phyloP scores from a whole-genome alignment of 2,113 vertebrate species.

The Pelecanoides urinatrix region DNA sequence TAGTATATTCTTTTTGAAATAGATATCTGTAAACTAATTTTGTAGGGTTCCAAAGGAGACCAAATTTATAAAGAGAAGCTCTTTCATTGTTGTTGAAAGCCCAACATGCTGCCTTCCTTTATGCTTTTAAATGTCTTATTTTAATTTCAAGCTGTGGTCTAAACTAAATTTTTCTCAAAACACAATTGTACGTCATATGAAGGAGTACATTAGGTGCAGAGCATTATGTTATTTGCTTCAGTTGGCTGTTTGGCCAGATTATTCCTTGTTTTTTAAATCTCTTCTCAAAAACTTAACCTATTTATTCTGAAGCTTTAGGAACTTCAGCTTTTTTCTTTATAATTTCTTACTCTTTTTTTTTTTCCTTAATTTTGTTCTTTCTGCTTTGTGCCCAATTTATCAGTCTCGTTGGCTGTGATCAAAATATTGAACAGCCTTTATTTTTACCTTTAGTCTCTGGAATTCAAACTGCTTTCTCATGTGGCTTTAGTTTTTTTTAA shows the following conservation, averaged over 20 bases:
- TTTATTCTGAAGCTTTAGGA: background rate
- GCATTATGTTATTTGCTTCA: background rate
- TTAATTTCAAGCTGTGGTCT: constrained; percentile 7
- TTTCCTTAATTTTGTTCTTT: background rate
- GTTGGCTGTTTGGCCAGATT: background rate
- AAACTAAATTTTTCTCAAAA: background rate
- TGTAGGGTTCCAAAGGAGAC: background rate
- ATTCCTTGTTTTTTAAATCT: background rate
- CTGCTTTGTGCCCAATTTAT: background rate
- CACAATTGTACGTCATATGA: background rate
- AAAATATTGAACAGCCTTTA: background rate
- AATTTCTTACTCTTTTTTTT: background rate
- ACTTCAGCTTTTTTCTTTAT: background rate
- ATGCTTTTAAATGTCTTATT: background rate
- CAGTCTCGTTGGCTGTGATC: background rate
- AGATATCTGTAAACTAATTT: background rate
- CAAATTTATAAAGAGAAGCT: background rate
- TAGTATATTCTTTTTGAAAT: background rate
- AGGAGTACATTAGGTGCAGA: background rate
- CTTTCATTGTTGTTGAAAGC: background rate
- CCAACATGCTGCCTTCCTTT: background rate
- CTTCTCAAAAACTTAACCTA: background rate
- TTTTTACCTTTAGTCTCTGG: background rate
- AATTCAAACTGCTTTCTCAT: background rate
- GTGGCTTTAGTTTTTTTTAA: background rate